Percentiles rank a stretch among this genome's conserved stretches.
phyloP scores from a whole-genome alignment of 2,113 vertebrate genomes.

The Marmota flaviventris region DNA sequence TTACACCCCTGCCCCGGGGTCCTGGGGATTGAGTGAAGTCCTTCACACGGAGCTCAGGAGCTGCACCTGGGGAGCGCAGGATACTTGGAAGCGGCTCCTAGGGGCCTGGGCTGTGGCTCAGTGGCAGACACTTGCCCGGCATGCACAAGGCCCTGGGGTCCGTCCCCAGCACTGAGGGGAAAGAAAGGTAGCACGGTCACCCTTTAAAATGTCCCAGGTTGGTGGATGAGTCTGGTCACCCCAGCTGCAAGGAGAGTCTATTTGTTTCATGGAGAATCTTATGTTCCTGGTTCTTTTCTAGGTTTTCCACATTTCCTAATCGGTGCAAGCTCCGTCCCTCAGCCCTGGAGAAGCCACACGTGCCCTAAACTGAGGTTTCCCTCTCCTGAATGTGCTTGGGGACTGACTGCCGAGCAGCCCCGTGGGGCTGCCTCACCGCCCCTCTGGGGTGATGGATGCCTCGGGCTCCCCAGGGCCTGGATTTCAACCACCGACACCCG shows the following conservation, averaged over 20 bases:
- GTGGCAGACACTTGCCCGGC: background rate
- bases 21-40: too few relatives aligned
- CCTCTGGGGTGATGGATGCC: too few relatives aligned
- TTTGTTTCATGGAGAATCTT: background rate
- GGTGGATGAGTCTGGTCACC: background rate
- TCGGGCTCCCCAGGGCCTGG: rapidly evolving
- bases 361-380: background rate
- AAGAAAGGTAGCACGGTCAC: too few relatives aligned
- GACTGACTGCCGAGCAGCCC: rapidly evolving
- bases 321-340: background rate
- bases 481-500: background rate
- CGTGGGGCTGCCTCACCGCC: background rate
- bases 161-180: background rate
- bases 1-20: background rate
- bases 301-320: background rate
- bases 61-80: rapidly evolving
- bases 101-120: background rate
- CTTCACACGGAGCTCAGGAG: background rate
- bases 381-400: background rate
- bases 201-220: background rate
- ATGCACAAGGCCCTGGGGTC: background rate
- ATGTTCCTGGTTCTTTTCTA: background rate
- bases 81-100: rapidly evolving
- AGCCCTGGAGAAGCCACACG: too few relatives aligned
- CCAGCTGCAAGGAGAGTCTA: background rate